phyloP scores from a whole-genome alignment of 2,797 vertebrate genomes.

The Philypnodon macrostomus region DNA sequence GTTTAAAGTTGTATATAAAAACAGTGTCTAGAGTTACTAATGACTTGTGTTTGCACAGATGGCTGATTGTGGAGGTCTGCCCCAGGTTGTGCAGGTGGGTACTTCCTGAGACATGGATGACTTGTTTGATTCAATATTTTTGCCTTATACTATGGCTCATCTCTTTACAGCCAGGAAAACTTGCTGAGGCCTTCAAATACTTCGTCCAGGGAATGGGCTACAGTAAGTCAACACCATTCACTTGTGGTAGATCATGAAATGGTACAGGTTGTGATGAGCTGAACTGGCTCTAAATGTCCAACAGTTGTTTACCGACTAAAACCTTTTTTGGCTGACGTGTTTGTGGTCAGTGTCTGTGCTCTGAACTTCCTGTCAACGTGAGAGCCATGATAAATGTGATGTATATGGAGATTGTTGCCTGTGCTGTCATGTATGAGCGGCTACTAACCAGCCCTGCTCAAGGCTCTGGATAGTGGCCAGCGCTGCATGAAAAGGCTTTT shows the following conservation, averaged over 20 bases:
- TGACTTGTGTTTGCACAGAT: slow-evolving; percentile 75
- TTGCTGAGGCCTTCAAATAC: slow-evolving; percentile 84
- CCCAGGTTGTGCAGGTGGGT: slow-evolving; percentile 94
- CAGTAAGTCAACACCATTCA: slow-evolving; percentile 71
- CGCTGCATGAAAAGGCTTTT: slow-evolving; percentile 45
- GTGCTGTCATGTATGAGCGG: slow-evolving; percentile 16
- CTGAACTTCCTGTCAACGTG: slow-evolving; percentile 65
- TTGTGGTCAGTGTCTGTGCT: slow-evolving; percentile 49
- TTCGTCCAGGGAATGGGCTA: slow-evolving; percentile 86
- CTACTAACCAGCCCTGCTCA: slow-evolving; percentile 21
- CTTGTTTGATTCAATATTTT: not conserved
- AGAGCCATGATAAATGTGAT: slow-evolving; percentile 34
- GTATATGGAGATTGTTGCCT: slow-evolving; percentile 36
- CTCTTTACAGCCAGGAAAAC: slow-evolving; percentile 78
- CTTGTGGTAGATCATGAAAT: slow-evolving; percentile 8
- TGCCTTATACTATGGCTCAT: slow-evolving; percentile 5
- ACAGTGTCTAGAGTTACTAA: not conserved
- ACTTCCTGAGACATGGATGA: not conserved
- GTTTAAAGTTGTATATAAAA: not conserved
- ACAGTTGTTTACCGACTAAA: too few relatives aligned
- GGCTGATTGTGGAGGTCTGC: slow-evolving; percentile 96
- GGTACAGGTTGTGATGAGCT: too few relatives aligned
- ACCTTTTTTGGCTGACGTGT: slow-evolving; percentile 37
- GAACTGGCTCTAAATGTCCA: too few relatives aligned
- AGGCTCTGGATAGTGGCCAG: slow-evolving; percentile 38